Base-by-base conservation (phyloP, 2,797 vertebrate species). In the Oceanodroma leucorhoa region DNA sequence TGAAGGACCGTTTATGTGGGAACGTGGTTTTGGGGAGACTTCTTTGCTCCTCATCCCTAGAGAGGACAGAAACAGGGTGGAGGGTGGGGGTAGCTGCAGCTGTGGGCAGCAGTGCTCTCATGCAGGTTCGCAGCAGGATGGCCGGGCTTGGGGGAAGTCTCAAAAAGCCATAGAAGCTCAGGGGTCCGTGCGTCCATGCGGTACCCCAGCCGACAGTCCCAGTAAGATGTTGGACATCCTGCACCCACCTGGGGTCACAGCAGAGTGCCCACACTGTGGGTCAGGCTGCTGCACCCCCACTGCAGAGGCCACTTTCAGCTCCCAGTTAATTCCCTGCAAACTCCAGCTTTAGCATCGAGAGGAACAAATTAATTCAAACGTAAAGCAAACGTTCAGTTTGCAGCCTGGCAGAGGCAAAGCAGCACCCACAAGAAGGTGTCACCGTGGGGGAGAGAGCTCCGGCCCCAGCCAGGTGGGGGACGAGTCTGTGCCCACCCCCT, bases 361-460 rank as follows among this genome's bases (percentile, higher is more conserved):
- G 11, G 38, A 72, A 45, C 1, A 1, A 45, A 64, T 10, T 14
- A 20, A 57, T 38, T 38, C 20, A 24, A 51, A 30, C 1, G 0
- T n/a, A 62, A 43, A n/a, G 60, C 22, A 41, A n/a, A 27, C 3
- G 0, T 16, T 41, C 5, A 3, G 26, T 27, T 17, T 51, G 69
- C 77, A 81, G 76, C 77, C 60, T n/a, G 36, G 16, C 20, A 20
- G 51, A 20, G 38, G n/a, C 45, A n/a, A 51, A 72, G 22, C 76
- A 45, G 61, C 38, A 46, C 13, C 43, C 3, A 2, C 58, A 53
- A 24, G 45, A 29, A 22, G 40, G 38, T 0, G 1, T 38, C 29
- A 30, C 23, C 1, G 0, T 6, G 2, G 27, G 15, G 43, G 6
- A 23, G 16, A 1, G 0, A 73, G 45, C 15, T 72, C 38, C 9